Evolutionary conservation across 2,888 invertebrate species (phyloP), one percentile per base, ranked within the genome.

Genomic region (Linnaemya tessellans): DNA sequence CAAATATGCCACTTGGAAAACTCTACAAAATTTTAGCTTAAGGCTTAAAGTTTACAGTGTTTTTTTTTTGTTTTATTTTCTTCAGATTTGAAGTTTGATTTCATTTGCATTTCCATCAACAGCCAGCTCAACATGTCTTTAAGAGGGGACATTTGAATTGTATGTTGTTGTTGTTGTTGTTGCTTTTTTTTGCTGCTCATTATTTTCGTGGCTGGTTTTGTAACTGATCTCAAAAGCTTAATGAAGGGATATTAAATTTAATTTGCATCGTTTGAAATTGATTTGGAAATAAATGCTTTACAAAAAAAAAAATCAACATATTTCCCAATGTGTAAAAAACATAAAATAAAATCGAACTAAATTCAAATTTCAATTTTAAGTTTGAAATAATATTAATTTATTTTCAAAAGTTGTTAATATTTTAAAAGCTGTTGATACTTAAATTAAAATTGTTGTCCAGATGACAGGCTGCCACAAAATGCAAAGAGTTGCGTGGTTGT

Each of bases 171-270:
- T n/a, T n/a, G n/a, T 43, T 64, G 0, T 35, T 68, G 2, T 11
- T 30, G 22, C 13, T 62, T 30, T 49, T 51, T 38, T 10, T 38
- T 64, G 22, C 20, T 80, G 80, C 70, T 85, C 82, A 85, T 85
- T 85, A 84, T 68, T 38, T 77, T 80, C 71, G 70, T 80, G n/a
- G 85, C 74, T 79, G 35, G 35, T 78, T 82, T 74, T 67, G n/a
- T 70, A 22, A 58, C 51, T 58, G 65, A 80, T 84, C 73, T 74
- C 51, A 20, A 20, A 78, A 75, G 70, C 79, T 80, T 82, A 82
- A 85, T 85, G 82, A 85, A 82, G 85, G 85, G 75, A 79, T 80
- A 85, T 85, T 85, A 85, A 82, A 82, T 85, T 85, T 85, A 85
- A 85, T 85, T 85, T 85, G 79, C 54, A 67, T 65, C 51, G 73